phyloP scores from a whole-genome alignment of 2,113 vertebrate species.

The Oriolus oriolus region DNA sequence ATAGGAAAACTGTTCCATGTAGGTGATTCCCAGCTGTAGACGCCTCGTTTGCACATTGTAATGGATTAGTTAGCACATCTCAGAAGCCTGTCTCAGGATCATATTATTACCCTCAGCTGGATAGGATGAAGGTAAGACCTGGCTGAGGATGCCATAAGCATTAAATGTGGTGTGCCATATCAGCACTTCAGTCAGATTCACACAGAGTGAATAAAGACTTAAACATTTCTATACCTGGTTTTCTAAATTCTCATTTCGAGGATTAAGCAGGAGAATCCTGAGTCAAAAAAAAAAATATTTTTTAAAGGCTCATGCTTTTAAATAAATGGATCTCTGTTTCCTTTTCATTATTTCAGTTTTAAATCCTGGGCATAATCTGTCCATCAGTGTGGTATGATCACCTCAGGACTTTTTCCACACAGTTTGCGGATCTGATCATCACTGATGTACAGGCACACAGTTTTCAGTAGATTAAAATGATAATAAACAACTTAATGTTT shows the following conservation, averaged over 20 bases:
- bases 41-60: not conserved
- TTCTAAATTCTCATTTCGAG: not conserved
- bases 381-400: not conserved
- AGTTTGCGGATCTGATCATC: not conserved
- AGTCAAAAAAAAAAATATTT: accelerated
- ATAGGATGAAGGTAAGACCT: not conserved
- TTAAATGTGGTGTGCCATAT: not conserved
- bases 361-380: not conserved
- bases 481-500: not conserved
- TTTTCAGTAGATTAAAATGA: not conserved
- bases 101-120: not conserved
- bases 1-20: not conserved
- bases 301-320: not conserved
- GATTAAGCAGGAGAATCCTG: not conserved
- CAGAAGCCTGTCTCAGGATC: not conserved
- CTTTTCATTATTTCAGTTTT: not conserved
- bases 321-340: not conserved
- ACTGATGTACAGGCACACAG: not conserved
- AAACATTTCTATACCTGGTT: not conserved
- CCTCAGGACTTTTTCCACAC: not conserved
- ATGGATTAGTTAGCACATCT: not conserved
- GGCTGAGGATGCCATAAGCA: not conserved
- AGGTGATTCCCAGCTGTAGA: not conserved
- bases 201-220: not conserved
- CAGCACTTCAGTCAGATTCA: not conserved